A percentile compares a stretch with the other conserved stretches of the same genome.
Conservation (phyloP, 2,113 vertebrate species). For the Arenaria interpres region DNA sequence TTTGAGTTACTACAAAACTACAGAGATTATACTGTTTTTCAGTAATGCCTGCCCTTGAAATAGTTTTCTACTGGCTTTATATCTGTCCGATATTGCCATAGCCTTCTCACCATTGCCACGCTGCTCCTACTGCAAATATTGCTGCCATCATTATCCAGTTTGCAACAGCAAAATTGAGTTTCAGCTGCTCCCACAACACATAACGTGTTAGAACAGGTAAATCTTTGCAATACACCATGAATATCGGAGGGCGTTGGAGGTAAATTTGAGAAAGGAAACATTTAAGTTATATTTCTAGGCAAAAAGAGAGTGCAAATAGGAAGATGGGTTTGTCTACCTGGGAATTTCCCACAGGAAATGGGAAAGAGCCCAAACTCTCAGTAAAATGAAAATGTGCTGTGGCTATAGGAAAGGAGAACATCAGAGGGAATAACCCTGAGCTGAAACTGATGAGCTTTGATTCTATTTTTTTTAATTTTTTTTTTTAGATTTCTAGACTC, state of each 20-base stretch:
- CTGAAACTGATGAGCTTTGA: neutral
- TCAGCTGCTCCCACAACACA: neutral
- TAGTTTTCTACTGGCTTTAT: rapidly evolving
- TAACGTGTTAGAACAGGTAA: neutral
- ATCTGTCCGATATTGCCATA: rapidly evolving
- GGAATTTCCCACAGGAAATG: neutral
- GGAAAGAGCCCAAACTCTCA: neutral
- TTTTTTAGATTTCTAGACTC: neutral
- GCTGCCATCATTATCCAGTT: rapidly evolving
- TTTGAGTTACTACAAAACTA: neutral
- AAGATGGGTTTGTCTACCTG: neutral
- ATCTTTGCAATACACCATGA: neutral
- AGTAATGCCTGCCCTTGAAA: neutral
- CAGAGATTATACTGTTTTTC: neutral
- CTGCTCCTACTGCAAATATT: neutral
- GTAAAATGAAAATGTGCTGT: neutral
- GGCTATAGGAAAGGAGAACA: neutral
- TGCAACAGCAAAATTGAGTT: neutral
- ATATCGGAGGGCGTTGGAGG: neutral
- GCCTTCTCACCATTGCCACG: neutral
- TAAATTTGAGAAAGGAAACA: neutral
- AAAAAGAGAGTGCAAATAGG: neutral
- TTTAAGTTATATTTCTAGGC: neutral
- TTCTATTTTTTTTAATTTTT: neutral
- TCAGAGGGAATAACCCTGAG: neutral